phyloP scores from a whole-genome alignment of 2,113 vertebrate genomes.

The Hippocampus mohnikei region DNA sequence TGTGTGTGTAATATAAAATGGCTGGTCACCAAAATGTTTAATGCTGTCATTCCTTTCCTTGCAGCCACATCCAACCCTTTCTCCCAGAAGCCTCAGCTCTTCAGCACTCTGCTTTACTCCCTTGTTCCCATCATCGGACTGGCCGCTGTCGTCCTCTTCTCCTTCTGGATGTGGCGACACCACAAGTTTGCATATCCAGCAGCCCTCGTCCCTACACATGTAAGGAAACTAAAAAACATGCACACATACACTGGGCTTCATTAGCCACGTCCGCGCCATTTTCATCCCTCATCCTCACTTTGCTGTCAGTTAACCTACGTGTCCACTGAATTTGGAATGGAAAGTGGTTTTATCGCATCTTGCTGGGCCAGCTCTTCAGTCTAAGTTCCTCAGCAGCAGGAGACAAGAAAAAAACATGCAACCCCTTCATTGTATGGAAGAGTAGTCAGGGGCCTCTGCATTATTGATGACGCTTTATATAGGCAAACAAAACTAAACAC shows the following conservation, averaged over 20 bases:
- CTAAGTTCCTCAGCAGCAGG: background rate
- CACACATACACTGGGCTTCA: background rate
- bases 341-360: conserved; percentile 10
- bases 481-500: conserved; percentile 67
- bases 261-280: background rate
- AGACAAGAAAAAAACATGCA: conserved; percentile 41
- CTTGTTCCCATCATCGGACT: conserved; percentile 94
- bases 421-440: conserved; percentile 56
- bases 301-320: conserved; percentile 19
- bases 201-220: conserved; percentile 95
- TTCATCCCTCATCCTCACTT: background rate
- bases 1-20: too few relatives aligned
- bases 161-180: conserved; percentile 98
- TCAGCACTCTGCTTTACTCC: conserved; percentile 92
- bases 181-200: conserved; percentile 98
- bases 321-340: conserved; percentile 13
- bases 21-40: background rate
- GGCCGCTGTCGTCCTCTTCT: conserved; percentile 87
- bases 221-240: conserved; percentile 62
- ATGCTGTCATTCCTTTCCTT: background rate
- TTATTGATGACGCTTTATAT: conserved; percentile 72
- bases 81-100: conserved; percentile 84
- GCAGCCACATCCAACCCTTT: conserved; percentile 93
- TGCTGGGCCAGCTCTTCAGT: background rate
- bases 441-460: conserved; percentile 62